Evolutionary conservation across 2,888 invertebrate genomes (phyloP), one percentile per base, ranked within the genome.

Genomic region (Polydrusus cervinus): DNA sequence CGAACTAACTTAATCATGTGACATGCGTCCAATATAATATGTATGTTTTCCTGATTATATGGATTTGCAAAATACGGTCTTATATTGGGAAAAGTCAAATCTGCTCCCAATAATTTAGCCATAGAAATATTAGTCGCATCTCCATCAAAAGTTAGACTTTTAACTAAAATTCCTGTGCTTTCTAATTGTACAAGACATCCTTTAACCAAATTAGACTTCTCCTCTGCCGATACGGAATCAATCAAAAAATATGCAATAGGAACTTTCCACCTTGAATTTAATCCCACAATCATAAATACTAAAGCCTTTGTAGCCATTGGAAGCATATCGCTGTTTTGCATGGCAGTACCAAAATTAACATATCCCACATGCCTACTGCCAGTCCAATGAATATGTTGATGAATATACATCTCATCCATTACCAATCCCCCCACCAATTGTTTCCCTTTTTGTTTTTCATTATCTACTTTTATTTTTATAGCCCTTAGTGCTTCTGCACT

Each of bases 1-100:
- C 81, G 71, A 11, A 82, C 62, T 13, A 82, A 53, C 71, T 83
- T 83, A 0, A 81, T 10, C 81, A 81, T 82, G 55, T 83, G 81
- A 69, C 80, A 77, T 7, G 79, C 64, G 66, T 78, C 78, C 51
- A 14, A 64, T 65, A 78, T 78, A 14, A 66, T 49, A 9, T 38
- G 71, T n/a, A 70, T 18, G 30, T 60, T 65, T 30, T 74, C 60
- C 16, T 65, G 64, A 11, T 70, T 60, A 13, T 13, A 13, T 11
- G 57, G 70, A 49, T 74, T 55, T 6, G 60, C 11, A 20, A 74
- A 65, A 51, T 64, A 74, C 16, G 75, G 75, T 67, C 66, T 49
- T n/a, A 71, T 67, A 34, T 51, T 34, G n/a, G 20, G 18, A 74
- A 20, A 53, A 45, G 18, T 47, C n/a, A 75, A 71, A 60, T 64